Conservation (phyloP, 2,888 invertebrate genomes). For the Lampropteryx suffumata region DNA sequence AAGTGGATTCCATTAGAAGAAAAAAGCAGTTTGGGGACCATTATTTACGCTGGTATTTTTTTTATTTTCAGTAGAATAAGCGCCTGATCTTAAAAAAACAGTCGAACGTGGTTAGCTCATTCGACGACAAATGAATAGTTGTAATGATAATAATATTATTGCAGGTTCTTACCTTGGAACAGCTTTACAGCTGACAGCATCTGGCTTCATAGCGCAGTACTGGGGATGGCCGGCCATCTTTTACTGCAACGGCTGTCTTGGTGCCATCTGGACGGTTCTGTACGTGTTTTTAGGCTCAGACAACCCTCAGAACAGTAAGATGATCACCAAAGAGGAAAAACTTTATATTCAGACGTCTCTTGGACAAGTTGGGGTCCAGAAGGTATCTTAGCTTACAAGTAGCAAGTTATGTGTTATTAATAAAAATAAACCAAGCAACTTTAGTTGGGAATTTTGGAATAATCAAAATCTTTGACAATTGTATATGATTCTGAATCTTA, state of each 20-base stretch:
- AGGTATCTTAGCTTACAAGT: slow-evolving; percentile 35
- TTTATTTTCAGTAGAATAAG: too few species aligned
- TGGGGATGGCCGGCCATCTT: slow-evolving; percentile 89
- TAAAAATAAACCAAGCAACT: too few species aligned
- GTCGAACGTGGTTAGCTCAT: too few species aligned
- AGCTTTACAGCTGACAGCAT: slow-evolving; percentile 85
- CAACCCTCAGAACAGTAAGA: slow-evolving; percentile 78
- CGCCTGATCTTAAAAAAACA: too few species aligned
- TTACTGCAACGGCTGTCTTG: slow-evolving; percentile 85
- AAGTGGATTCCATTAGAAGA: slow-evolving; percentile 86
- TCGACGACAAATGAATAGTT: too few species aligned
- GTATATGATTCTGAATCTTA: too few species aligned
- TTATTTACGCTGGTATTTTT: slow-evolving; percentile 44
- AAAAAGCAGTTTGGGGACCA: slow-evolving; percentile 83
- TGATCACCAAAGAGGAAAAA: slow-evolving; percentile 84
- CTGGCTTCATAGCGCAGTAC: slow-evolving; percentile 84
- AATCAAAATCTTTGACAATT: too few species aligned
- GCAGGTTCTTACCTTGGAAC: slow-evolving; percentile 88
- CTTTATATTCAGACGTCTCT: slow-evolving; percentile 83
- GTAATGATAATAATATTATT: too few species aligned
- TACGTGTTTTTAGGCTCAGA: slow-evolving; percentile 85
- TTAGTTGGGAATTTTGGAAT: too few species aligned
- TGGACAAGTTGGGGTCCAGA: slow-evolving; percentile 45
- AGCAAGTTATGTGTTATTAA: too few species aligned
- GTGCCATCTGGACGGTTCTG: slow-evolving; percentile 80